Evolutionary conservation across 2,797 vertebrate species (phyloP), one percentile per base, ranked within the genome.

Genomic region (Acipenser oxyrinchus): DNA sequence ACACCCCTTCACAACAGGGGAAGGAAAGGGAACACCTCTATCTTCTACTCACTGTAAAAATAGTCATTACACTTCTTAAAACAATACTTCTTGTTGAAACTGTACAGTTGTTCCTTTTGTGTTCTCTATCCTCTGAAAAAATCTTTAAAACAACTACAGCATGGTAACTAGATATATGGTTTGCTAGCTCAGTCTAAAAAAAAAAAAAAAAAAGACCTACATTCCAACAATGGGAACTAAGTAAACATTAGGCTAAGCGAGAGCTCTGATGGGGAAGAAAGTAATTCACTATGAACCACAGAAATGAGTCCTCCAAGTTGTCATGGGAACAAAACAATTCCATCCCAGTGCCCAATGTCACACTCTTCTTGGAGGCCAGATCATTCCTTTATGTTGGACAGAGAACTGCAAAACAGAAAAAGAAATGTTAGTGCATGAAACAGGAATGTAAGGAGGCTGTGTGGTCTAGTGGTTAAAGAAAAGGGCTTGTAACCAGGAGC

Each of bases 351-450:
- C 69, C 71, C 73, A 74, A 63, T 18, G 8, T 60, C 68, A 59
- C 48, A 59, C 8, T 66, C 66, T 66, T 71, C 57, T 51, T 64
- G 64, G 66, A 69, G 18, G 51, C 49, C 7, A 10, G n/a, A 55
- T 74, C 81, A 86, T 70, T 58, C 51, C 37, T 80, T 79, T 87
- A 99, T 72, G 96, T 97, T 52, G 97, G 97, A 85, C 97, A 99
- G 62, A 99, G 86, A 76, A 99, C 97, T 99, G 87, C 11, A 84
- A 82, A 74, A 80, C 78, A 81, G 60, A 81, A 77, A 72, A 63
- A 77, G 75, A 69, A 59, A 78, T 13, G 59, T 2, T 10, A 62
- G 49, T 48, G 7, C 70, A 12, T 12, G 11, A 60, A 65, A 48
- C 11, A 62, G 60, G n/a, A 37, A 37, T 37, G 23, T 3, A 37